Conservation (phyloP, 2,888 invertebrate species). For the Sinhomidia bicolor region DNA sequence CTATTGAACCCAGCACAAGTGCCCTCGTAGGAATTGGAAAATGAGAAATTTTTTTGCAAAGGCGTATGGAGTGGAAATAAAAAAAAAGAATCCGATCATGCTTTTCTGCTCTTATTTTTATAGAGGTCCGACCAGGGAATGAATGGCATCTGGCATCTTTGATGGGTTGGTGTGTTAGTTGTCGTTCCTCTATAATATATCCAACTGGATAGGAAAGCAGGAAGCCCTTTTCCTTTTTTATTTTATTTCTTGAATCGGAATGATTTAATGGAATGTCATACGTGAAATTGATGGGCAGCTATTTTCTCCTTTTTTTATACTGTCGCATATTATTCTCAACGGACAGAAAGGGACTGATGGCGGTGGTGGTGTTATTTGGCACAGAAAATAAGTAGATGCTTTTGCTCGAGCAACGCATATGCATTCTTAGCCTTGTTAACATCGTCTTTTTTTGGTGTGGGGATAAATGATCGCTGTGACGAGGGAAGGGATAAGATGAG, state of each 20-base stretch:
- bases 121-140: not conserved
- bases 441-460: not conserved
- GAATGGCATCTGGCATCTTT: not conserved
- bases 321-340: not conserved
- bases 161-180: not conserved
- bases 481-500: not conserved
- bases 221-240: not conserved
- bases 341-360: not conserved
- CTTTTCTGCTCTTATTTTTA: not conserved
- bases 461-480: not conserved
- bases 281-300: conserved; percentile 68
- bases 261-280: conserved; percentile 71
- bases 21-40: not conserved
- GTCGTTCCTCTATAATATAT: not conserved
- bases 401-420: not conserved
- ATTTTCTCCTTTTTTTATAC: conserved; percentile 32
- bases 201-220: too few relatives aligned
- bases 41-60: not conserved
- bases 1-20: not conserved
- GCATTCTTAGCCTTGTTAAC: not conserved
- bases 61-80: not conserved
- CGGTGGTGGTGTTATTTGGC: not conserved
- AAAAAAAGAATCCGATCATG: not conserved
- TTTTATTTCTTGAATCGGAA: conserved; percentile 28
- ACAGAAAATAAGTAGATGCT: not conserved